Evolutionary conservation across 2,797 vertebrate genomes (phyloP).

Genomic region (Mormyrops attenuatus): DNA sequence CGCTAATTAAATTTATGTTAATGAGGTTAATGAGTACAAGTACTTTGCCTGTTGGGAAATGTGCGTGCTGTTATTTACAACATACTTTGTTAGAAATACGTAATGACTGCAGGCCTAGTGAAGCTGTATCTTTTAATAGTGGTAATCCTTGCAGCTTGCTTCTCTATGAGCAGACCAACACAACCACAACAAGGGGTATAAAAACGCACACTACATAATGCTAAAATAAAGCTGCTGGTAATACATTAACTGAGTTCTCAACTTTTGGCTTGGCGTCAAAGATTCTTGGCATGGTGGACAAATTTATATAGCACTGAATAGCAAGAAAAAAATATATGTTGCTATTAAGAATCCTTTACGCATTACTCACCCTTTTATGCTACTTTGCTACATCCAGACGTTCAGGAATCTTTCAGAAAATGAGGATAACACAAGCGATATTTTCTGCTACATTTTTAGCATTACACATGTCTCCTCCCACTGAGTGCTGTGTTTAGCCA

Average conservation of each 20-base stretch:
- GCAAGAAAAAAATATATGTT: background rate
- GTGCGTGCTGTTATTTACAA: background rate
- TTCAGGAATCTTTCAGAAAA: background rate
- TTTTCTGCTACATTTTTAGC: background rate
- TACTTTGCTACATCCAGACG: background rate
- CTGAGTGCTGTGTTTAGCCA: conserved; percentile 26
- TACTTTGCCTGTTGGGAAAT: background rate
- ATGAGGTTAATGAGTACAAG: background rate
- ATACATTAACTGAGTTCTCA: background rate
- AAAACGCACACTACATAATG: background rate
- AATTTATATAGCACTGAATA: background rate
- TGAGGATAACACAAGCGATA: background rate
- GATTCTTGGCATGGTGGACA: background rate
- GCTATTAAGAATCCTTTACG: background rate
- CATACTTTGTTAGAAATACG: background rate
- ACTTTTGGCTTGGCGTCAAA: background rate
- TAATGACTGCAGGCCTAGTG: background rate
- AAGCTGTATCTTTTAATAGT: background rate
- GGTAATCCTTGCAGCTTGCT: background rate
- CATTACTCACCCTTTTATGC: background rate
- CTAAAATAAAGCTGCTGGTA: background rate
- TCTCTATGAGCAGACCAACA: background rate
- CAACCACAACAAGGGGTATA: background rate
- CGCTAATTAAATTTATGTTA: background rate
- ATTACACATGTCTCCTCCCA: background rate